phyloP scores from a whole-genome alignment of 2,888 invertebrate species.

The Rugalucina vietnamica region DNA sequence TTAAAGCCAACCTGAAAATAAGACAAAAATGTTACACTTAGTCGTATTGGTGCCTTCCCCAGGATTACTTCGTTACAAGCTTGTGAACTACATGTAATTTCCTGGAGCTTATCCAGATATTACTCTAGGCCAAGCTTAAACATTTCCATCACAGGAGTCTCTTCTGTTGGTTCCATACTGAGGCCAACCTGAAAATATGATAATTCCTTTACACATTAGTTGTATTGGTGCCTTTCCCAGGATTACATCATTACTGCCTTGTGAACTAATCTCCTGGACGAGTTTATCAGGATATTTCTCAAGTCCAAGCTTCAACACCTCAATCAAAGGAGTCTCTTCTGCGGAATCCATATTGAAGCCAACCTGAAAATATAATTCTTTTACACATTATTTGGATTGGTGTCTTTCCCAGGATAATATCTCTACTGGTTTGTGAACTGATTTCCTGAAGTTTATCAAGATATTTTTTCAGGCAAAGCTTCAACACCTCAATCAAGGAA shows the following conservation, averaged over 20 bases:
- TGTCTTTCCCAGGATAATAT: conserved; percentile 83
- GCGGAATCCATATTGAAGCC: conserved; percentile 81
- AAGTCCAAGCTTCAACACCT: conserved; percentile 81
- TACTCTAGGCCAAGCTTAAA: conserved; percentile 81
- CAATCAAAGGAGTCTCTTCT: conserved; percentile 80
- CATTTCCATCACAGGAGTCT: conserved; percentile 81
- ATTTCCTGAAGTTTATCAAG: conserved; percentile 80
- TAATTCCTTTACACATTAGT: no score
- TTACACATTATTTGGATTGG: no score
- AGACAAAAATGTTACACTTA: no score
- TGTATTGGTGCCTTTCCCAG: conserved; percentile 83
- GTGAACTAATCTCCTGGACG: conserved; percentile 79
- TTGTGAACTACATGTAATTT: conserved; percentile 81
- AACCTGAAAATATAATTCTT: conserved; percentile 74
- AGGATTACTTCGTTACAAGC: conserved; percentile 84
- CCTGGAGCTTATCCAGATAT: conserved; percentile 79
- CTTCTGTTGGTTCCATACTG: conserved; percentile 79
- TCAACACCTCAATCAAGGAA: conserved; percentile 80
- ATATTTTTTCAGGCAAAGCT: conserved; percentile 81
- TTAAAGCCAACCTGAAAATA: conserved; percentile 78
- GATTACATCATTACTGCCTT: conserved; percentile 83
- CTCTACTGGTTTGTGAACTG: conserved; percentile 83
- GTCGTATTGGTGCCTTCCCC: no score
- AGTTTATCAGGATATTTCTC: conserved; percentile 82
- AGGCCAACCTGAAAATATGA: conserved; percentile 81